Conservation (phyloP, 2,797 vertebrate species). For the Sebastes taczanowskii region DNA sequence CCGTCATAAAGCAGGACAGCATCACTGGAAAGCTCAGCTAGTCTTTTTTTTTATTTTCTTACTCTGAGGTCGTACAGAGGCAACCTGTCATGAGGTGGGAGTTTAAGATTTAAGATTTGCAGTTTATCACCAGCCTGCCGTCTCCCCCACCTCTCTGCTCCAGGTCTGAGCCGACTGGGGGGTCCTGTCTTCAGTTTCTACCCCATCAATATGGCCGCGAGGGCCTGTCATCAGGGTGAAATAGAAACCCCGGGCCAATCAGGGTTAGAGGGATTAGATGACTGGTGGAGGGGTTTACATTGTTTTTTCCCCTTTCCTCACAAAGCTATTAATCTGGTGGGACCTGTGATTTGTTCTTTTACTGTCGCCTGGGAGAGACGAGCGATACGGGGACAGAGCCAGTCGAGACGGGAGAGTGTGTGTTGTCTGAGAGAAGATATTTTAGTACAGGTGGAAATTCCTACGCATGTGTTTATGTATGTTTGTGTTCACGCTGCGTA, state of each 20-base stretch:
- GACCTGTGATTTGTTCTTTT: neutral
- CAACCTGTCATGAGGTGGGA: slow-evolving; percentile 21
- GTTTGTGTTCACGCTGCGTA: neutral
- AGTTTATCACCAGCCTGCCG: slow-evolving; percentile 26
- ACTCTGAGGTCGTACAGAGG: slow-evolving; percentile 28
- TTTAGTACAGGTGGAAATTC: slow-evolving; percentile 5
- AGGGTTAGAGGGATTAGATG: slow-evolving; percentile 52
- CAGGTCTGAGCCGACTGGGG: slow-evolving; percentile 38
- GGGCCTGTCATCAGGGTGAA: slow-evolving; percentile 56
- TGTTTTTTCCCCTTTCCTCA: neutral
- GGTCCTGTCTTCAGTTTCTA: slow-evolving; percentile 61
- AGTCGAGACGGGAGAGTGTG: neutral
- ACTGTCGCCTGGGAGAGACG: neutral
- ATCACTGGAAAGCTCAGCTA: neutral
- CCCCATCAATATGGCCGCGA: slow-evolving; percentile 57
- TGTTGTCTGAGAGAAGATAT: neutral
- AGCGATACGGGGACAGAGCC: neutral
- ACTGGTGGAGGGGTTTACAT: slow-evolving; percentile 14
- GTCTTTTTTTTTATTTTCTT: neutral
- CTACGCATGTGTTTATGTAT: neutral
- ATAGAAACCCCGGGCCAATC: slow-evolving; percentile 36
- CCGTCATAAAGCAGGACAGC: slow-evolving; percentile 4
- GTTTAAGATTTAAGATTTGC: slow-evolving; percentile 43
- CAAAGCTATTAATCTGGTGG: slow-evolving; percentile 9
- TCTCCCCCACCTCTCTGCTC: slow-evolving; percentile 6